Evolutionary conservation across 2,888 invertebrate genomes (phyloP).

Genomic region (Mythimna lalbum): DNA sequence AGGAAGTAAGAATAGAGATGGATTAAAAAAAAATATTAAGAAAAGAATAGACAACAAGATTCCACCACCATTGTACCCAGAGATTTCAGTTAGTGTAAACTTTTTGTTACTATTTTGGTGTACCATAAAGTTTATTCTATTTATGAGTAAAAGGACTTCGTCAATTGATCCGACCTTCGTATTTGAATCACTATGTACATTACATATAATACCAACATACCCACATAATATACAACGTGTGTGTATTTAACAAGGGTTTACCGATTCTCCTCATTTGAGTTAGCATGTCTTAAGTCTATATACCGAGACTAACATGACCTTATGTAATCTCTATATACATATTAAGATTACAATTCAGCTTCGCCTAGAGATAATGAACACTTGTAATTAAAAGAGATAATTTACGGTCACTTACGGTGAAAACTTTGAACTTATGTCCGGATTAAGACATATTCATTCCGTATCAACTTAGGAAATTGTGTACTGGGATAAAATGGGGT

Average conservation of each 20-base stretch:
- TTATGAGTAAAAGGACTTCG: neutral
- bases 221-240: neutral
- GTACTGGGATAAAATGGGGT: neutral
- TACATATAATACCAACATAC: neutral
- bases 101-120: too few species aligned
- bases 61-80: too few species aligned
- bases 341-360: constrained; percentile 12
- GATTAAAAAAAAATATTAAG: neutral
- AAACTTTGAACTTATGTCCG: constrained; percentile 19
- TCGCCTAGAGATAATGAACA: constrained; percentile 21
- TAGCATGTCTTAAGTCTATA: constrained; percentile 19
- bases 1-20: too few species aligned
- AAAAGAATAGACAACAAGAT: neutral
- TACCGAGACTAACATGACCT: constrained; percentile 6
- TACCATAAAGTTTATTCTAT: too few species aligned
- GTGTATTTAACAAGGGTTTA: constrained; percentile 11
- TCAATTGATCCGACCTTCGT: neutral
- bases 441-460: constrained; percentile 7
- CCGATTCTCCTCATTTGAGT: constrained; percentile 20
- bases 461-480: constrained; percentile 16
- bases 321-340: constrained; percentile 25
- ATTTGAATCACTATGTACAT: neutral
- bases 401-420: neutral
- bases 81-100: too few species aligned
- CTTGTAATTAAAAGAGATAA: constrained; percentile 30